A percentile compares a stretch with the other conserved stretches of the same genome.
Conservation (phyloP, 2,113 vertebrate species). For the Malurus melanocephalus region DNA sequence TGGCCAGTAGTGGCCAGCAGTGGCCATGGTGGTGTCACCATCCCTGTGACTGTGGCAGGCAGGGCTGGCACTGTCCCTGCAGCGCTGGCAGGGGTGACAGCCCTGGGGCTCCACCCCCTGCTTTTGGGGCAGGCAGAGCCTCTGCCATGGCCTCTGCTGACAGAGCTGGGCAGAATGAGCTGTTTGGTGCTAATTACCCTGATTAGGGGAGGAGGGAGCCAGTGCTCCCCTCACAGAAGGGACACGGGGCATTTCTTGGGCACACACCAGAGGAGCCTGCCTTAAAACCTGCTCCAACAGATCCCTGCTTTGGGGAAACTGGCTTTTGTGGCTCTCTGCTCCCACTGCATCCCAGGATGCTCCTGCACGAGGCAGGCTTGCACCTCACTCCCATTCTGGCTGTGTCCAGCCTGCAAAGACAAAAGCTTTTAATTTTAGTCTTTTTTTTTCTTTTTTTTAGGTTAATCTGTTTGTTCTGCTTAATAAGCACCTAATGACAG, state of each 20-base stretch:
- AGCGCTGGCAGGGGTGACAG: fast-evolving
- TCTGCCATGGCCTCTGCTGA: not conserved
- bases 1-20: too few species aligned
- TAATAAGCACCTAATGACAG: not conserved
- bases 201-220: not conserved
- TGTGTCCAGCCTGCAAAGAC: not conserved
- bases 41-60: not conserved
- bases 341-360: fast-evolving
- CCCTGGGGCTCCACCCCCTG: not conserved
- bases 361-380: not conserved
- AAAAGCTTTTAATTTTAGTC: not conserved
- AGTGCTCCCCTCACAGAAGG: not conserved
- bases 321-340: not conserved
- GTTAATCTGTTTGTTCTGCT: not conserved
- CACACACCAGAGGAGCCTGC: not conserved
- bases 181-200: not conserved
- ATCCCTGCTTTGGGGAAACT: not conserved
- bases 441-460: not conserved
- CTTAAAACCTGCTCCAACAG: not conserved
- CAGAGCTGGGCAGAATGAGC: not conserved
- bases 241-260: not conserved
- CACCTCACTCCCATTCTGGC: fast-evolving
- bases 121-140: not conserved
- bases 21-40: too few species aligned
- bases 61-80: not conserved